A percentile compares a stretch with the other conserved stretches of the same genome.
These are phyloP conservation scores for Desmophyllum pertusum DNA, from an alignment of 92 coral and sea anemone genomes.

Conservation along the genomic window DNA sequence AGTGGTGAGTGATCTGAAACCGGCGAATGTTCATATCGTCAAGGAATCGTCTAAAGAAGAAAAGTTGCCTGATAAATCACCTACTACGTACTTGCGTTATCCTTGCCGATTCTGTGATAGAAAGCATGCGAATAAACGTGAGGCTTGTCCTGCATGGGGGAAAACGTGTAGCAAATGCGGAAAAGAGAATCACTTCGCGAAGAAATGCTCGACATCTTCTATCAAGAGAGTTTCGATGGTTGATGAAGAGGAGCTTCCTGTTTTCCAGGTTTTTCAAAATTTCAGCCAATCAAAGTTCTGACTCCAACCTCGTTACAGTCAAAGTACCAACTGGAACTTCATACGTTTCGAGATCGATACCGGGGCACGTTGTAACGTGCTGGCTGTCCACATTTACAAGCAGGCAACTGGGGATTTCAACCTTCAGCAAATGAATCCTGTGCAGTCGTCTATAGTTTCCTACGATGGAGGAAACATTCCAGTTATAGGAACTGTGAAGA, in stretches of 20 bases:
- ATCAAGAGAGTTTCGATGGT: background rate
- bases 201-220: conserved; percentile 1
- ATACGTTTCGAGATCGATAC: conserved; percentile 20
- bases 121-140: background rate
- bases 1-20: conserved; percentile 2
- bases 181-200: conserved; percentile 23
- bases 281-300: conserved; percentile 2
- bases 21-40: background rate
- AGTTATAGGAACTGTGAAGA: conserved; percentile 23
- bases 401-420: conserved; percentile 12
- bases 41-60: background rate
- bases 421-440: background rate
- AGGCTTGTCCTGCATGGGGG: conserved; percentile 38
- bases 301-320: conserved; percentile 23
- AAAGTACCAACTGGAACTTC: conserved; percentile 1
- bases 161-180: conserved; percentile 17
- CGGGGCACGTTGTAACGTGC: conserved; percentile 20
- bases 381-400: conserved; percentile 26
- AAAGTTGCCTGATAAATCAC: background rate
- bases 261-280: conserved; percentile 15
- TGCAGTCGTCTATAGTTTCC: conserved; percentile 15
- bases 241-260: conserved; percentile 18
- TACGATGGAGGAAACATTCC: conserved; percentile 14
- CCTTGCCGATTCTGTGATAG: conserved; percentile 26
- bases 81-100: conserved; percentile 18